Percentiles rank a stretch among this genome's conserved stretches.
phyloP scores from a whole-genome alignment of 1,140 invertebrate species.

The Drosophila pandora region DNA sequence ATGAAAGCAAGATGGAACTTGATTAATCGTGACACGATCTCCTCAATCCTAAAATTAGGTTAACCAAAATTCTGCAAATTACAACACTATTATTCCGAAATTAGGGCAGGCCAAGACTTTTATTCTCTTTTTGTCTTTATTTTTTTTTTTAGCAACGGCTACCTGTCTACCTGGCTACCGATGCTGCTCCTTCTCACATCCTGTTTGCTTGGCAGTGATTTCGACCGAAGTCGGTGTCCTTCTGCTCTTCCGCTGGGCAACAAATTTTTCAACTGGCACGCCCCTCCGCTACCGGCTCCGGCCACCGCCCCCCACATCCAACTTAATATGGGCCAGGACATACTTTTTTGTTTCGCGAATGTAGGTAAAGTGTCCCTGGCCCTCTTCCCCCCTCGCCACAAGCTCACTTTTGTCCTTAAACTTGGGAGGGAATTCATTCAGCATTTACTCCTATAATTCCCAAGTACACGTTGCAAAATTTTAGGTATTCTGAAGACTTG shows the following conservation, averaged over 20 bases:
- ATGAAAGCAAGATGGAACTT: too few relatives aligned
- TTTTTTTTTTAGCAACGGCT: background rate
- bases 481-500: background rate
- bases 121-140: background rate
- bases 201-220: slow-evolving; percentile 50
- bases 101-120: slow-evolving; percentile 43
- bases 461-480: slow-evolving; percentile 5
- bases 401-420: slow-evolving; percentile 8
- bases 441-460: slow-evolving; percentile 42
- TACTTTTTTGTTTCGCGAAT: slow-evolving; percentile 31
- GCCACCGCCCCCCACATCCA: background rate
- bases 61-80: background rate
- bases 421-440: slow-evolving; percentile 65
- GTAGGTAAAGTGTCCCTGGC: slow-evolving; percentile 50
- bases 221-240: slow-evolving; percentile 60
- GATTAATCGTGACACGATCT: background rate
- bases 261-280: slow-evolving; percentile 22
- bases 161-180: slow-evolving; percentile 48
- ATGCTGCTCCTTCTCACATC: slow-evolving; percentile 43
- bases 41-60: background rate
- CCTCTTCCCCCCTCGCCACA: slow-evolving; percentile 5
- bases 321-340: slow-evolving; percentile 40
- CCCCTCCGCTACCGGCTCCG: slow-evolving; percentile 10
- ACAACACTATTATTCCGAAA: slow-evolving; percentile 15
- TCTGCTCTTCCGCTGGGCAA: slow-evolving; percentile 70